These are phyloP conservation scores for Xylota sylvarum DNA, from an alignment of 2,888 invertebrate species.

Conservation along the genomic window DNA sequence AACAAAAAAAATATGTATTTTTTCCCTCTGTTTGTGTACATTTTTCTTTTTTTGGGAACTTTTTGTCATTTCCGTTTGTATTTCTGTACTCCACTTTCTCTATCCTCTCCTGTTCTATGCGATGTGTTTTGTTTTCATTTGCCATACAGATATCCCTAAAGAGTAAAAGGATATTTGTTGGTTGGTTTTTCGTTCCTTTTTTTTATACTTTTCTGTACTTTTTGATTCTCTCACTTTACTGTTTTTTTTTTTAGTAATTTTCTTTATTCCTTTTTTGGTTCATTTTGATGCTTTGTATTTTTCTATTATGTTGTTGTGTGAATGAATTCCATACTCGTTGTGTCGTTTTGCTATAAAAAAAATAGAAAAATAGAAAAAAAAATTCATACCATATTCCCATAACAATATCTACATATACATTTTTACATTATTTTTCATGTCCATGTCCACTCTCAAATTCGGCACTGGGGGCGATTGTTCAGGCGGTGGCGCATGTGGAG, in stretches of 20 bases:
- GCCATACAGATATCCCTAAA: conserved; percentile 55
- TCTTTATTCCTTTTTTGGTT: no score
- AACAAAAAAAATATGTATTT: conserved; percentile 19
- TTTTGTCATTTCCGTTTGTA: conserved; percentile 56
- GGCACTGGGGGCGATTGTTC: conserved; percentile 76
- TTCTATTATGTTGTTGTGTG: conserved; percentile 70
- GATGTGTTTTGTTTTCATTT: conserved; percentile 63
- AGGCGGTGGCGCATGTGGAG: conserved; percentile 77
- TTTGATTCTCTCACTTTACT: conserved; percentile 39
- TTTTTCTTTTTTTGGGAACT: conserved; percentile 31
- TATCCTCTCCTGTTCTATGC: conserved; percentile 17
- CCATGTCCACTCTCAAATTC: conserved; percentile 76
- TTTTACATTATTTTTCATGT: conserved; percentile 77
- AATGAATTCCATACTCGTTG: conserved; percentile 75
- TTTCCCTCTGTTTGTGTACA: background rate
- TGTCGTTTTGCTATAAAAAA: conserved; percentile 72
- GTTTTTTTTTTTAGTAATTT: conserved; percentile 44
- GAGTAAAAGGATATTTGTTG: conserved; percentile 54
- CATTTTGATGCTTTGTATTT: conserved; percentile 70
- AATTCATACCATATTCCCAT: conserved; percentile 73
- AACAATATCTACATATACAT: conserved; percentile 77
- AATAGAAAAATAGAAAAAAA: conserved; percentile 46
- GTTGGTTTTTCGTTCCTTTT: conserved; percentile 19
- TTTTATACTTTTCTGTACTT: conserved; percentile 22
- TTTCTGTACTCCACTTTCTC: conserved; percentile 1